Evolutionary conservation across 2,113 vertebrate species (phyloP).

Genomic region (Engraulis encrasicolus): DNA sequence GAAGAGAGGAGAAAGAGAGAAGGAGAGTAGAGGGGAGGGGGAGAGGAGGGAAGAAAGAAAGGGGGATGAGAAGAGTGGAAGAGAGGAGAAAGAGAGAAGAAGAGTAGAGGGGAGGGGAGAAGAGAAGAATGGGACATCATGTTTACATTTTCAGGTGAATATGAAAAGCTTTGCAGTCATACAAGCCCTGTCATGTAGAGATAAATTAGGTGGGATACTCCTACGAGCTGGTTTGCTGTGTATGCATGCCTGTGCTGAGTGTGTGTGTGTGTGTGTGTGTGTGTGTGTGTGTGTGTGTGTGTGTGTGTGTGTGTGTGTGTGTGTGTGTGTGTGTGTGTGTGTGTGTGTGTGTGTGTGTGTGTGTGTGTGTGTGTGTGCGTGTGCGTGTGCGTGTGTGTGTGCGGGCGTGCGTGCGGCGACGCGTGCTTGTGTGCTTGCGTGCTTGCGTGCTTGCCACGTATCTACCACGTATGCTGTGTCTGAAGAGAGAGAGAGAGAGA

Average conservation of each 20-base stretch:
- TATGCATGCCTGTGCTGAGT: no score
- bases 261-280: background rate
- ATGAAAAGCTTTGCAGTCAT: background rate
- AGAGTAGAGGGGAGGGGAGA: no score
- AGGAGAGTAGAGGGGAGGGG: conserved; percentile 7
- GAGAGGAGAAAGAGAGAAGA: background rate
- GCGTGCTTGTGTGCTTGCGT: background rate
- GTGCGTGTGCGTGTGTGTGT: background rate
- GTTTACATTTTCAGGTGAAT: background rate
- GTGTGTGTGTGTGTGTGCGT: background rate
- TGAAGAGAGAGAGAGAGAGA: no score
- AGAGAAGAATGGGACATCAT: conserved; percentile 23
- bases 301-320: background rate
- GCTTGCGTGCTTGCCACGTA: background rate
- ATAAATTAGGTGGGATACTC: conserved; percentile 4
- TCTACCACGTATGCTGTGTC: no score
- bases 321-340: background rate
- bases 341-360: background rate
- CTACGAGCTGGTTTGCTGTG: background rate
- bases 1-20: background rate
- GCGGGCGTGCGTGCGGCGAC: no score
- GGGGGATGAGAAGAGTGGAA: background rate
- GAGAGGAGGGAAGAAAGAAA: background rate
- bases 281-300: background rate
- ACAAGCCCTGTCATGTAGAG: background rate